Evolutionary conservation across 2,888 invertebrate species (phyloP).

Genomic region (Melinopterus prodromus): DNA sequence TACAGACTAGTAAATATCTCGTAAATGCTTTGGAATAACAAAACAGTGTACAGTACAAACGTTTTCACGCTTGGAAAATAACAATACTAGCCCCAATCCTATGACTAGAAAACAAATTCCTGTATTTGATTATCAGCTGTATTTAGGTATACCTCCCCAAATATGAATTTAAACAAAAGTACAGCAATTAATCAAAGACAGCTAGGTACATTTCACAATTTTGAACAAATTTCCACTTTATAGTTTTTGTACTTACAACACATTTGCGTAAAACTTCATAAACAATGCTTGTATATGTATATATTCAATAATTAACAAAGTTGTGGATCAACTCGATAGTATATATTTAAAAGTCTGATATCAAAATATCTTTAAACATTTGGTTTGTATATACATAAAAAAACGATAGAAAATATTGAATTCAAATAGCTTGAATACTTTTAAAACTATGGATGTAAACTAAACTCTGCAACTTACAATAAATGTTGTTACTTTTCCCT

Average conservation of each 20-base stretch:
- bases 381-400: conserved; percentile 14
- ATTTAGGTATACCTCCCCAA: neutral
- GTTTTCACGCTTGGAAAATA: neutral
- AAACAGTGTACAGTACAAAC: neutral
- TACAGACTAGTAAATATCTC: conserved; percentile 13
- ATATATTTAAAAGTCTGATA: conserved; percentile 15
- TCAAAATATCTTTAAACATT: conserved; percentile 19
- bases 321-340: neutral
- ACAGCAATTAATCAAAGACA: neutral
- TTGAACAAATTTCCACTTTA: neutral
- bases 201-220: neutral
- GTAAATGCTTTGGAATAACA: neutral
- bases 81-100: conserved; percentile 14
- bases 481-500: neutral
- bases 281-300: conserved; percentile 4
- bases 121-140: neutral
- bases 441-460: neutral
- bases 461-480: neutral
- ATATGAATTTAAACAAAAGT: neutral
- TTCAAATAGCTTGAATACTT: conserved; percentile 5
- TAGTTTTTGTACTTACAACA: conserved; percentile 17
- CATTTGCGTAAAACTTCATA: conserved; percentile 9
- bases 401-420: conserved; percentile 20
- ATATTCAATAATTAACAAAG: conserved; percentile 20
- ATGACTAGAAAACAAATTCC: conserved; percentile 13